These are phyloP conservation scores for Prionailurus viverrinus DNA, from an alignment of 2,113 vertebrate species.

Conservation along the genomic window DNA sequence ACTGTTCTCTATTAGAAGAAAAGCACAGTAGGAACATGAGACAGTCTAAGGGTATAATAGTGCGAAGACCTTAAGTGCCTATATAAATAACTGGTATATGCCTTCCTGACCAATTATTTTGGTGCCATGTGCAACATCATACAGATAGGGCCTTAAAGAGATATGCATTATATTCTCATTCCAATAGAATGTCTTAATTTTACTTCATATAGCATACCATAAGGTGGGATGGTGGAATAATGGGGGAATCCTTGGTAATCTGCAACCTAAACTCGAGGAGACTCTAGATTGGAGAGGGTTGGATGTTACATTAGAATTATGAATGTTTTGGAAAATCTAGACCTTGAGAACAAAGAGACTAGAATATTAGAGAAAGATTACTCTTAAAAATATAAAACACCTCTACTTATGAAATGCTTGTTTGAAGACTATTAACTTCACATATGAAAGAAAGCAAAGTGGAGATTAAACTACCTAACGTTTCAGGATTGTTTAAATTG, in stretches of 20 bases:
- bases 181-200: background rate
- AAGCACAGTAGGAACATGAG: background rate
- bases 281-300: background rate
- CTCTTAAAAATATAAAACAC: background rate
- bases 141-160: background rate
- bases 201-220: background rate
- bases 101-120: background rate
- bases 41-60: background rate
- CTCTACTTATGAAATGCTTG: background rate
- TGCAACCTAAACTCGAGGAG: background rate
- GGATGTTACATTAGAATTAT: background rate
- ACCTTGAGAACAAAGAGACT: background rate
- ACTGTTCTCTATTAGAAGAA: background rate
- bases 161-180: background rate
- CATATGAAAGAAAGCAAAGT: constrained; percentile 6
- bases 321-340: background rate
- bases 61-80: background rate
- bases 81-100: background rate
- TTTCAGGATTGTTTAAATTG: background rate
- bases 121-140: background rate
- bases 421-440: background rate
- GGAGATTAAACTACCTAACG: background rate
- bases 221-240: background rate
- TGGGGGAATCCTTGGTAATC: background rate
- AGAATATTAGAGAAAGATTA: background rate